These are phyloP conservation scores for Neostethus bicornis DNA, from an alignment of 2,797 vertebrate species.

Conservation along the genomic window DNA sequence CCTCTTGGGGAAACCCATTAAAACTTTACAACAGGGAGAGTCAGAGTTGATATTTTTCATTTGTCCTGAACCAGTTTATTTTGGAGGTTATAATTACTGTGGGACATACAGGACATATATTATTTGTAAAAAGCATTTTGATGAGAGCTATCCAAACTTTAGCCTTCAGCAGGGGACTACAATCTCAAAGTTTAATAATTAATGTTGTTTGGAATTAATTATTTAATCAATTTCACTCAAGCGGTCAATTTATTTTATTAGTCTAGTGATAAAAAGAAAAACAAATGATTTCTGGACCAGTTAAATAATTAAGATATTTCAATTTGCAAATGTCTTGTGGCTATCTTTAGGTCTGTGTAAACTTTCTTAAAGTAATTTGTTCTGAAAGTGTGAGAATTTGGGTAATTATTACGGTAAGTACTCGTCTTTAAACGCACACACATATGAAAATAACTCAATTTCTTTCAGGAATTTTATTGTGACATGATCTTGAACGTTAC, in stretches of 20 bases:
- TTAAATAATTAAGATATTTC: conserved; percentile 7
- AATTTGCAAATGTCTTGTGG: neutral
- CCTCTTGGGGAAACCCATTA: conserved; percentile 30
- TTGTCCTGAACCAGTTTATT: conserved; percentile 50
- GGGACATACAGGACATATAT: conserved; percentile 31
- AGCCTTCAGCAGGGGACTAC: conserved; percentile 5
- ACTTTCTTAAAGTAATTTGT: neutral
- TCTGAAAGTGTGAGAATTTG: neutral
- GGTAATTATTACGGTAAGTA: neutral
- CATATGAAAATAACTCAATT: neutral
- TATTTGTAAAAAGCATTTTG: conserved; percentile 23
- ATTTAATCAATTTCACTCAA: conserved; percentile 27
- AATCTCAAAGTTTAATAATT: conserved; percentile 45
- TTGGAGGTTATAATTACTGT: conserved; percentile 27
- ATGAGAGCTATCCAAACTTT: conserved; percentile 27
- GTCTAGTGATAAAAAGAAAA: conserved; percentile 27
- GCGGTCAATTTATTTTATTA: conserved; percentile 32
- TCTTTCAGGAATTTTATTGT: neutral
- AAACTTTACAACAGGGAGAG: conserved; percentile 27
- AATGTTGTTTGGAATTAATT: conserved; percentile 32
- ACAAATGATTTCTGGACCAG: no score
- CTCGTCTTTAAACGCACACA: neutral
- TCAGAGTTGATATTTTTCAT: conserved; percentile 49
- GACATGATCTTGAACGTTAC: no score
- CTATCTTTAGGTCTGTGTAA: neutral